Conservation (phyloP, 2,797 vertebrate genomes). For the Cossypha dichroa region DNA sequence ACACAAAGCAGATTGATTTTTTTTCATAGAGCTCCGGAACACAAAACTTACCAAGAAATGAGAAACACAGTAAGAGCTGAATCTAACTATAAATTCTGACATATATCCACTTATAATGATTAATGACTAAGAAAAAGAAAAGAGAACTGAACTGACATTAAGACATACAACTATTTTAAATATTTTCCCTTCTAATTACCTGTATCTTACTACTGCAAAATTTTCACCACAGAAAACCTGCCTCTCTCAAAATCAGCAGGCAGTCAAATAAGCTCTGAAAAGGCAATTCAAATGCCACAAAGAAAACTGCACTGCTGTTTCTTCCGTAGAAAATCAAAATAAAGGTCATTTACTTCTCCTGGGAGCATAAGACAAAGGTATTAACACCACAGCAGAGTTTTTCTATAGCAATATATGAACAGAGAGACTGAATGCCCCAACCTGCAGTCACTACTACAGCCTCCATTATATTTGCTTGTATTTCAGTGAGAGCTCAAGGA, state of each 20-base stretch:
- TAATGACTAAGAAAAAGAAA: constrained; percentile 70
- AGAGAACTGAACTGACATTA: constrained; percentile 47
- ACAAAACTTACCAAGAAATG: constrained; percentile 43
- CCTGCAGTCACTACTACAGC: not conserved
- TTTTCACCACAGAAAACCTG: constrained; percentile 54
- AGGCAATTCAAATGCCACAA: constrained; percentile 66
- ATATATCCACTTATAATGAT: constrained; percentile 68
- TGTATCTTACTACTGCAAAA: constrained; percentile 68
- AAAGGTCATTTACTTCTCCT: constrained; percentile 37
- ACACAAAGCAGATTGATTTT: constrained; percentile 1
- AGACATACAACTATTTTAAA: constrained; percentile 76
- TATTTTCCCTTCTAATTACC: constrained; percentile 75
- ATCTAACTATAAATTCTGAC: constrained; percentile 60
- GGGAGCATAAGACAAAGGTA: not conserved
- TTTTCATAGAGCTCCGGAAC: not conserved
- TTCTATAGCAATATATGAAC: not conserved
- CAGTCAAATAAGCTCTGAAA: constrained; percentile 51
- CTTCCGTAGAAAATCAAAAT: constrained; percentile 28
- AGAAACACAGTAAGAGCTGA: constrained; percentile 44
- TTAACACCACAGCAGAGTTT: not conserved
- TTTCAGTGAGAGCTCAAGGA: not conserved
- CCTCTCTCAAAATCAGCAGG: constrained; percentile 49
- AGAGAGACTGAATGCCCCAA: not conserved
- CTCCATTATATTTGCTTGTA: not conserved
- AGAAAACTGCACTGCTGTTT: constrained; percentile 33